A percentile compares a stretch with the other conserved stretches of the same genome.
Evolutionary conservation across 2,888 invertebrate species (phyloP).

Genomic region (Dryadula phaetusa): DNA sequence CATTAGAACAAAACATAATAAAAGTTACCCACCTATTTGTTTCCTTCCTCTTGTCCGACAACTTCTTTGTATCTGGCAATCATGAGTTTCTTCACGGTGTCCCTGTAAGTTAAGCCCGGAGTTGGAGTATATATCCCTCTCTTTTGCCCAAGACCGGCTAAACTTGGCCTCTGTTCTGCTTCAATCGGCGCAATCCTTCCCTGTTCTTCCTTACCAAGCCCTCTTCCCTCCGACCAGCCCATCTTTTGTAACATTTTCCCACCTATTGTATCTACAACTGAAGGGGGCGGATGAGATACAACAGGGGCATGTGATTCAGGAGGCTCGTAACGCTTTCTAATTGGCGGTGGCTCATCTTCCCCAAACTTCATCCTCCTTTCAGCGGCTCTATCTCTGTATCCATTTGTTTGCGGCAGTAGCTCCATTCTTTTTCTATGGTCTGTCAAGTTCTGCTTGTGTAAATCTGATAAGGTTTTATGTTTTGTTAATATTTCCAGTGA

Average conservation of each 20-base stretch:
- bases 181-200: constrained; percentile 97
- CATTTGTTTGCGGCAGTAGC: constrained; percentile 64
- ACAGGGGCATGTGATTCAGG: constrained; percentile 77
- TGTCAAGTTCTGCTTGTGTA: constrained; percentile 95
- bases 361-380: constrained; percentile 97
- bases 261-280: constrained; percentile 94
- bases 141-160: constrained; percentile 95
- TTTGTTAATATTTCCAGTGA: constrained; percentile 94
- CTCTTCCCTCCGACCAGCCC: constrained; percentile 99
- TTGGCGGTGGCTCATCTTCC: constrained; percentile 88
- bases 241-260: constrained; percentile 98
- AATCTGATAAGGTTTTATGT: constrained; percentile 96
- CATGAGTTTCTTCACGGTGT: constrained; percentile 95
- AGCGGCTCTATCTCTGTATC: constrained; percentile 97
- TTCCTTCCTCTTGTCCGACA: constrained; percentile 84
- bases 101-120: constrained; percentile 94
- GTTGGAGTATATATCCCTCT: constrained; percentile 90
- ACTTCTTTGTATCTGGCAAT: constrained; percentile 94
- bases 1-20: constrained; percentile 43
- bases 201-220: constrained; percentile 96
- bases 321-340: constrained; percentile 73
- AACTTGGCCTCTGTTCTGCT: constrained; percentile 87
- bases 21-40: constrained; percentile 71
- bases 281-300: constrained; percentile 85
- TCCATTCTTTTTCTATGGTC: constrained; percentile 77